Evolutionary conservation across 2,888 invertebrate genomes (phyloP).

Genomic region (Drosophila paranaensis): DNA sequence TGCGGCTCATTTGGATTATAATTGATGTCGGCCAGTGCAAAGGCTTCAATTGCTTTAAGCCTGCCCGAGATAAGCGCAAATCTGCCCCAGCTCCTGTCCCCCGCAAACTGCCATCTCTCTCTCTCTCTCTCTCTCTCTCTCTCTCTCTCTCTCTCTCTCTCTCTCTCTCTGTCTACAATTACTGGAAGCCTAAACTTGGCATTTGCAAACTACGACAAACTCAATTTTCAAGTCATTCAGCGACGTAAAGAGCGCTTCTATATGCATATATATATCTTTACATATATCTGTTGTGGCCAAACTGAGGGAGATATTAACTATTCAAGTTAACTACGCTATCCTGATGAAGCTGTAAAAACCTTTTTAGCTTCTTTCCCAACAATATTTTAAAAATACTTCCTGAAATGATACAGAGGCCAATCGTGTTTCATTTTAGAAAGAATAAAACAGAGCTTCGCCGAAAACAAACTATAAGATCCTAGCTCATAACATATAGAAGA

Average conservation of each 20-base stretch:
- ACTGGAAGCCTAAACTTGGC: neutral
- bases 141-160: neutral
- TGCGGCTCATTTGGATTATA: conserved; percentile 77
- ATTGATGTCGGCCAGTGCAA: conserved; percentile 61
- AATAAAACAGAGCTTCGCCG: no score
- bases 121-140: no score
- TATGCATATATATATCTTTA: neutral
- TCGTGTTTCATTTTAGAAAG: no score
- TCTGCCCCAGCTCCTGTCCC: conserved; percentile 19
- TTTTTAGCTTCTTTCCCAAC: no score
- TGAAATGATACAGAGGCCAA: no score
- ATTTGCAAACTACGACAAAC: conserved; percentile 21
- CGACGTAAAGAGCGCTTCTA: conserved; percentile 1
- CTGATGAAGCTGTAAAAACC: no score
- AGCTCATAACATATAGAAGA: no score
- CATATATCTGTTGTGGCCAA: no score
- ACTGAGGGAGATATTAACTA: no score
- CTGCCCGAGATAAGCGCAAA: conserved; percentile 61
- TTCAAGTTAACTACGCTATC: no score
- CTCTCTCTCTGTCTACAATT: neutral
- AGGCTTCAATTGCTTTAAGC: conserved; percentile 60
- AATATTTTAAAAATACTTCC: no score
- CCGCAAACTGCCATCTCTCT: conserved; percentile 14
- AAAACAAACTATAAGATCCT: no score
- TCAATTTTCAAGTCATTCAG: conserved; percentile 75